A percentile compares a stretch with the other conserved stretches of the same genome.
These are phyloP conservation scores for Lochmaea crataegi DNA, from an alignment of 2,888 invertebrate genomes.

Conservation along the genomic window DNA sequence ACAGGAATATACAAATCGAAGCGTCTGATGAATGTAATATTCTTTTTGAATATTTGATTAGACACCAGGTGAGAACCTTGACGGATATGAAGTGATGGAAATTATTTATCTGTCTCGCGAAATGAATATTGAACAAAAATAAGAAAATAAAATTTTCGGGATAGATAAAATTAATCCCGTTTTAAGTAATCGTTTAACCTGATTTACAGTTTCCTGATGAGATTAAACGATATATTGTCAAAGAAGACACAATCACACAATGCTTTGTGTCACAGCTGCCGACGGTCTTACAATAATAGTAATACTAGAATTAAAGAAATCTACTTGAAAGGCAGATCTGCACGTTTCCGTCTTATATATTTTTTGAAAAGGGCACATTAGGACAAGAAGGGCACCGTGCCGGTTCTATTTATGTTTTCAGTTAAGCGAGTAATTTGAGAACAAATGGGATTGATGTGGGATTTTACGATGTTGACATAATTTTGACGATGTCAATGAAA, in stretches of 20 bases:
- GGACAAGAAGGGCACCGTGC: constrained; percentile 33
- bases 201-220: constrained; percentile 28
- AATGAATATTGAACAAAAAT: constrained; percentile 20
- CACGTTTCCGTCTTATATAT: constrained; percentile 43
- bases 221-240: constrained; percentile 26
- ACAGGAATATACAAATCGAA: constrained; percentile 37
- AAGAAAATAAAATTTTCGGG: constrained; percentile 7
- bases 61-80: constrained; percentile 40
- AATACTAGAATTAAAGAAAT: constrained; percentile 45
- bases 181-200: constrained; percentile 15
- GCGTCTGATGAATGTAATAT: constrained; percentile 43
- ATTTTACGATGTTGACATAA: constrained; percentile 36
- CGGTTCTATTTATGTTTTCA: constrained; percentile 40
- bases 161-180: constrained; percentile 15
- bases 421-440: constrained; percentile 43
- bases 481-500: constrained; percentile 27
- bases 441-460: constrained; percentile 38
- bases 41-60: constrained; percentile 45
- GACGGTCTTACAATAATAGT: constrained; percentile 40
- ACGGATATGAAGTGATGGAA: constrained; percentile 24
- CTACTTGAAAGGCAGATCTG: constrained; percentile 42
- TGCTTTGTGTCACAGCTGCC: constrained; percentile 36
- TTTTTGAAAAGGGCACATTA: constrained; percentile 36
- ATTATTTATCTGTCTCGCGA: constrained; percentile 21
- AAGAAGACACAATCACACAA: constrained; percentile 9